Evolutionary conservation across 1,140 invertebrate species (phyloP), one percentile per base, ranked within the genome.

Genomic region (Battus philenor): DNA sequence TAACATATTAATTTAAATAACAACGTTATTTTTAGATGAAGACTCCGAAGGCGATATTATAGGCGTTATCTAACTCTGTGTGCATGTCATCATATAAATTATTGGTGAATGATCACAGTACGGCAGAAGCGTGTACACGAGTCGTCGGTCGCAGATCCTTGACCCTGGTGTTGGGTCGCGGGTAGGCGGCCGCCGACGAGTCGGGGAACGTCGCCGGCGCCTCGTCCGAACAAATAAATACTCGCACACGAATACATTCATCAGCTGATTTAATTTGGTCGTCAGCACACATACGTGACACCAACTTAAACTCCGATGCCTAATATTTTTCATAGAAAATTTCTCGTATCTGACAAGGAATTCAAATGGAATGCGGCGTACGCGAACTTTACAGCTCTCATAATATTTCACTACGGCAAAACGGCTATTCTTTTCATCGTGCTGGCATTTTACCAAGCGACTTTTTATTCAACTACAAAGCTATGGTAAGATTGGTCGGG

Each of bases 391-490:
- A 55, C 15, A 56, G 46, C 44, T 56, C 57, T 50, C 44, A 59
- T 61, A 59, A 70, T 71, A 73, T 66, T 66, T 68, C 64, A 58
- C 53, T 65, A 73, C 62, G 68, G 50, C 51, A 32, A 55, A 53
- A 33, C 46, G 44, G 63, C 68, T 66, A 72, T 77, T 77, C 64
- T 74, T 75, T 80, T 71, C 68, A 74, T 62, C 65, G 47, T 38
- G 46, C 64, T 78, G 70, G 74, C 73, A 73, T 78, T 72, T 65
- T 78, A 78, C 71, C 77, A 81, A 81, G 59, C 58, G 63, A 61
- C 60, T 79, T 76, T 77, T 79, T 81, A 77, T 77, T 69, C 61
- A 69, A 75, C 61, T 69, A 79, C 68, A 77, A 68, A 72, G 64
- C 64, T 59, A 59, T 62, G 54, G 57, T 58, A 61, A 58, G 61